Evolutionary conservation across 1,140 invertebrate species (phyloP), one percentile per base, ranked within the genome.

Genomic region (Drosophila carrolli): DNA sequence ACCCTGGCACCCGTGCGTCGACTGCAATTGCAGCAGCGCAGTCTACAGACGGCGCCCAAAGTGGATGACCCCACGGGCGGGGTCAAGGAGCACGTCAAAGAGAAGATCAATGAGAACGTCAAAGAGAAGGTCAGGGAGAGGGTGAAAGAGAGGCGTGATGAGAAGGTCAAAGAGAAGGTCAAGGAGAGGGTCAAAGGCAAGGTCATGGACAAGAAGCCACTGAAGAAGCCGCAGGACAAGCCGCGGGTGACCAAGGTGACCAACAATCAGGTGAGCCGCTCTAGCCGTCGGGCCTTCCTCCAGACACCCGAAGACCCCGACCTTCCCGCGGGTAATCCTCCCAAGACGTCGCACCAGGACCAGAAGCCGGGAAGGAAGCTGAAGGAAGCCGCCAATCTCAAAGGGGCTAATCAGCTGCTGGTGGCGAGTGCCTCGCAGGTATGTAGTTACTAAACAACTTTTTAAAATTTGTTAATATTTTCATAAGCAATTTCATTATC

Each of bases 401-500:
- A 60, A 16, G 43, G 44, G 10, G 46, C 32, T 9, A 54, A 76
- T 60, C 81, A 71, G 7, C 19, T 76, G 46, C 41, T 83, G 10
- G 57, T 43, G 1, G 59, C 81, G 16, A 85, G 73, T 38, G 73
- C 72, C n/a, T 37, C 67, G 6, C 72, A 84, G 41, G 73, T 78
- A 51, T n/a, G 5, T 51, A 1, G 8, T 8, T 32, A 8, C 7
- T 8, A 32, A 32, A 7, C 1, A 32, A 7, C 29, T 32, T 32
- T 4, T 23, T 23, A 23, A 3, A 23, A 23, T 4, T 23, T 3
- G 1, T 23, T 2, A 23, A 23, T 23, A 16, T 16, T 16, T 16
- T 16, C 16, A 16, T 16, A 1, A 16, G 16, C 16, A 0, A 0
- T 19, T 19, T 19, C 2, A 19, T 19, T 19, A 19, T 19, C 1